A percentile compares a stretch with the other conserved stretches of the same genome.
phyloP scores from a whole-genome alignment of 2,797 vertebrate genomes.

The Myotis myotis region DNA sequence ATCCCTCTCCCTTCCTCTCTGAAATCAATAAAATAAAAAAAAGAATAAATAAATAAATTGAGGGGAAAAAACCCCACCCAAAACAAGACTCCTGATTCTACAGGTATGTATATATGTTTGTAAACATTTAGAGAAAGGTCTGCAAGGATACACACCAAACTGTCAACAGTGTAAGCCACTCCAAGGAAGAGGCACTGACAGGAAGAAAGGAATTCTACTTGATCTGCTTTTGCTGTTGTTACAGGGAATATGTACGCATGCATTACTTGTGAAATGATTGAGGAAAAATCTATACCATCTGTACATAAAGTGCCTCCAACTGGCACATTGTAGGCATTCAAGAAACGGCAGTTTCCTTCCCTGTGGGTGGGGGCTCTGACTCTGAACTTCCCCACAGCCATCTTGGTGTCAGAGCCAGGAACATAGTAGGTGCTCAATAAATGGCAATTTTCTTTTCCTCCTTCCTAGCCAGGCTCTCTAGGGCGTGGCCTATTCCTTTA shows the following conservation, averaged over 20 bases:
- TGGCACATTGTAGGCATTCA: neutral
- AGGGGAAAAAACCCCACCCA: neutral
- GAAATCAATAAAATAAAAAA: too few relatives aligned
- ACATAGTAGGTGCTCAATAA: neutral
- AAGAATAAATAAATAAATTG: too few relatives aligned
- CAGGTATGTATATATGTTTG: neutral
- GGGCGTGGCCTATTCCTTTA: neutral
- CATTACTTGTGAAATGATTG: neutral
- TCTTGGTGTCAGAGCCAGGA: neutral
- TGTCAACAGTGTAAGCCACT: neutral
- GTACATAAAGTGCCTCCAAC: neutral
- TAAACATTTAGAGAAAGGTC: neutral
- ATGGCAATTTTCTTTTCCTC: neutral
- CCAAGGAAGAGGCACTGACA: neutral
- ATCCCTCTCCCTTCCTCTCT: too few relatives aligned
- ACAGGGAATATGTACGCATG: fast-evolving
- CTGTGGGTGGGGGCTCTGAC: neutral
- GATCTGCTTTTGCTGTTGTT: neutral
- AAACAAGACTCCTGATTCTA: neutral
- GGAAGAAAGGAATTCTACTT: neutral
- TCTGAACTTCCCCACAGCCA: neutral
- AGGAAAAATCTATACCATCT: neutral
- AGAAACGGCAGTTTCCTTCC: neutral
- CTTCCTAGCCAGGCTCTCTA: neutral
- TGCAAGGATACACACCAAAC: neutral